Evolutionary conservation across 1,140 invertebrate species (phyloP).

Genomic region (Penaeus japonicus): DNA sequence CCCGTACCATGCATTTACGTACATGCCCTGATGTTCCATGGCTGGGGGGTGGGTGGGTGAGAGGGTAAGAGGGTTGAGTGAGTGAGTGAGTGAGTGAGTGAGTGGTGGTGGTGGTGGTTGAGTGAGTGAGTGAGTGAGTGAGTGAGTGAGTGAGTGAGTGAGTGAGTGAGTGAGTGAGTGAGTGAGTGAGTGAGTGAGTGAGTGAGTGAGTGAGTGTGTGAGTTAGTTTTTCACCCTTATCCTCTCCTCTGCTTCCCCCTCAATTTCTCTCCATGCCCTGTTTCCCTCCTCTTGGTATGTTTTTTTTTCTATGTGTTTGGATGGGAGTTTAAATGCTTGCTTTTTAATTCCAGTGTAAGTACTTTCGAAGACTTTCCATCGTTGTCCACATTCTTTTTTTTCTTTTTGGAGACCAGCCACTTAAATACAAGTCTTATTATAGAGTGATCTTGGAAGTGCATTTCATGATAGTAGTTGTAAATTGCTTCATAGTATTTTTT

Average conservation of each 20-base stretch:
- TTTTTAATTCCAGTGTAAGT: too few species aligned
- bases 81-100: background rate
- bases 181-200: slow-evolving; percentile 14
- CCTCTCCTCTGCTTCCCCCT: background rate
- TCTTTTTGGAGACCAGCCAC: too few species aligned
- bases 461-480: too few species aligned
- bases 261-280: background rate
- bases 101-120: background rate
- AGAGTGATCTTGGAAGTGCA: too few species aligned
- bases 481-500: too few species aligned
- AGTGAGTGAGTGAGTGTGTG: background rate
- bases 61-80: background rate
- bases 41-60: background rate
- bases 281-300: background rate
- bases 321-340: too few species aligned
- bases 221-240: background rate
- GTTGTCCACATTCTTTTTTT: too few species aligned
- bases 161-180: background rate
- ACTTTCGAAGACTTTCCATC: too few species aligned
- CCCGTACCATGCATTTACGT: too few species aligned
- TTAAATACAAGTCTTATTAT: too few species aligned
- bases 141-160: background rate
- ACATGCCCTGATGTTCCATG: too few species aligned
- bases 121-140: background rate
- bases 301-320: too few species aligned